A percentile compares a stretch with the other conserved stretches of the same genome.
Conservation (phyloP, 2,797 vertebrate genomes). For the Manis pentadactyla region DNA sequence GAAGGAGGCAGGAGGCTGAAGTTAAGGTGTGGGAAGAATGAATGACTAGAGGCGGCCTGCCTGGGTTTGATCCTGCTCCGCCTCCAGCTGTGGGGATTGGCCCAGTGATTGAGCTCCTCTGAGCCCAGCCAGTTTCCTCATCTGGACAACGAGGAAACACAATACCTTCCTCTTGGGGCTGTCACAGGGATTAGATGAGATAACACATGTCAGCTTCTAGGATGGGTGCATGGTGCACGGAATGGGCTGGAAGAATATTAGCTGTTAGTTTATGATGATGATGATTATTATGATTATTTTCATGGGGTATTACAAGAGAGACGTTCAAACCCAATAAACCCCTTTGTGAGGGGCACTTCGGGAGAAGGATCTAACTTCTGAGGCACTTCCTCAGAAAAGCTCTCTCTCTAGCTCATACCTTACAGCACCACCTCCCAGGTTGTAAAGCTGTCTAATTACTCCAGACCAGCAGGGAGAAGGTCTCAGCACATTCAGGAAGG, state of each 20-base stretch:
- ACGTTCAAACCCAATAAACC: not conserved
- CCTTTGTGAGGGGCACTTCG: not conserved
- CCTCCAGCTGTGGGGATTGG: fast-evolving
- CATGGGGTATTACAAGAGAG: not conserved
- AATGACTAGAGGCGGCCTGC: not conserved
- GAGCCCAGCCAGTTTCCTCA: not conserved
- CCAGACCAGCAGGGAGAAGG: too few relatives aligned
- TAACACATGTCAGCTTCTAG: not conserved
- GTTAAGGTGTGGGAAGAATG: fast-evolving
- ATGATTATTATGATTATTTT: too few relatives aligned
- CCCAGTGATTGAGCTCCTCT: not conserved
- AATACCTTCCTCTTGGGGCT: not conserved
- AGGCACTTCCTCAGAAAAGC: not conserved
- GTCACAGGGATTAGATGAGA: not conserved
- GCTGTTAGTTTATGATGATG: not conserved
- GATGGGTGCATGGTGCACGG: not conserved
- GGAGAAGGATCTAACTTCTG: not conserved
- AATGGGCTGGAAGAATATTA: not conserved
- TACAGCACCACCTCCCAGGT: fast-evolving
- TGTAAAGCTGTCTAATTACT: not conserved
- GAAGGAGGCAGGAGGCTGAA: not conserved
- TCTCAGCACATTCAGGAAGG: not conserved
- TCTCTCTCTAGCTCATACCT: not conserved
- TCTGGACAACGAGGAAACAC: not conserved
- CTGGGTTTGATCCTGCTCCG: not conserved